Evolutionary conservation across 92 coral and sea anemone genomes (phyloP).

Genomic region (Plumapathes pennacea): DNA sequence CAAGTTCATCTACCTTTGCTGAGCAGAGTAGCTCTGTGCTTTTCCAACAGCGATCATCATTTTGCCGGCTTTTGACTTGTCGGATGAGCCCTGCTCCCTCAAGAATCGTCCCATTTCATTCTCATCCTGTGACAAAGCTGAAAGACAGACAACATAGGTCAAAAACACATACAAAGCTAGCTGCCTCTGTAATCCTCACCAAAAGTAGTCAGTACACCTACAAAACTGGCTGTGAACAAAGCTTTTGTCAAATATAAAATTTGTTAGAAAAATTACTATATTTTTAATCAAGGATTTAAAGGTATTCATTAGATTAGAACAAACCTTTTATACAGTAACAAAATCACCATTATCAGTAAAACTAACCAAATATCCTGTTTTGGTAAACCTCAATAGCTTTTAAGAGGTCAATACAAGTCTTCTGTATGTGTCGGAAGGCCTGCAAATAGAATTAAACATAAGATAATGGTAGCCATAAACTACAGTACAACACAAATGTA

Average conservation of each 20-base stretch:
- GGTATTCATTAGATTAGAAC: no score
- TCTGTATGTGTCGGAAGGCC: slow-evolving; percentile 95
- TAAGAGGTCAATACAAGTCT: slow-evolving; percentile 87
- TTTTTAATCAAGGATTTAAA: no score
- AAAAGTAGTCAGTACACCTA: no score
- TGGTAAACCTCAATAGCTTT: slow-evolving; percentile 96
- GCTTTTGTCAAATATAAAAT: background rate
- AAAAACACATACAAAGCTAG: no score
- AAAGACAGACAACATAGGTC: background rate
- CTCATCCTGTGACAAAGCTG: slow-evolving; percentile 98
- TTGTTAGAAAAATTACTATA: no score
- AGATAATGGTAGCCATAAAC: background rate
- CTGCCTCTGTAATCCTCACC: no score
- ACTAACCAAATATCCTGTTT: slow-evolving; percentile 96
- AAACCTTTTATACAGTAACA: no score
- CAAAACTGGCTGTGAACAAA: background rate
- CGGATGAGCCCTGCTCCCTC: slow-evolving; percentile 93
- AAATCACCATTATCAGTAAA: no score
- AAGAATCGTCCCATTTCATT: slow-evolving; percentile 99
- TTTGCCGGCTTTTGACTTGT: slow-evolving; percentile 97
- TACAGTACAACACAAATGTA: background rate
- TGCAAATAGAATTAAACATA: background rate
- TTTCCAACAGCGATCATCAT: slow-evolving; percentile 99
- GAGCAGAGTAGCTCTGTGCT: slow-evolving; percentile 97
- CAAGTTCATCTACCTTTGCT: slow-evolving; percentile 71